Conservation (phyloP, 2,888 invertebrate genomes). For the Euproctis similis region DNA sequence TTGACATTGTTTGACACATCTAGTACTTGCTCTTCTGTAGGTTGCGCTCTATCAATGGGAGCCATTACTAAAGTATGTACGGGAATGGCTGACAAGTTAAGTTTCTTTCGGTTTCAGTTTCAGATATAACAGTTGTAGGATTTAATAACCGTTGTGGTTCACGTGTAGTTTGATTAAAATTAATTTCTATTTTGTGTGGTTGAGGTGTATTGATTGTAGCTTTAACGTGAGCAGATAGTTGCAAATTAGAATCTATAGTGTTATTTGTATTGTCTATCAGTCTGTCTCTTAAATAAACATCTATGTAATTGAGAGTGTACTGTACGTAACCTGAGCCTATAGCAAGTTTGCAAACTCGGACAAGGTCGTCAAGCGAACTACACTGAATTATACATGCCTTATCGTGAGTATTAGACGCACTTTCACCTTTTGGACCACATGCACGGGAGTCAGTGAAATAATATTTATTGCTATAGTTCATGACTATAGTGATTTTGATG, state of each 20-base stretch:
- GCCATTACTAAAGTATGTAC: background rate
- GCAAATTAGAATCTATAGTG: too few species aligned
- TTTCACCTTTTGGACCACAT: constrained; percentile 14
- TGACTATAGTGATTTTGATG: too few species aligned
- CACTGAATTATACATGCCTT: constrained; percentile 10
- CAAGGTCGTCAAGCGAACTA: background rate
- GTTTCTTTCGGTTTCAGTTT: background rate
- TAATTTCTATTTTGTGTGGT: background rate
- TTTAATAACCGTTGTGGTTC: background rate
- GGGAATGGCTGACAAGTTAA: background rate
- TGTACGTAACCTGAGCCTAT: background rate
- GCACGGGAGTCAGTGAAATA: constrained; percentile 3
- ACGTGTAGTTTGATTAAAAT: background rate
- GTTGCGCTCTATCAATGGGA: constrained; percentile 2
- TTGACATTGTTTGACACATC: constrained; percentile 2
- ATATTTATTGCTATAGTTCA: too few species aligned
- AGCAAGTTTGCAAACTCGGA: background rate
- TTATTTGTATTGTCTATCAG: too few species aligned
- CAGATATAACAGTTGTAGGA: background rate
- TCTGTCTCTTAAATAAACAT: background rate
- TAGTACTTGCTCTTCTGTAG: constrained; percentile 3
- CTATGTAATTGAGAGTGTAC: background rate
- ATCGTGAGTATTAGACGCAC: constrained; percentile 9
- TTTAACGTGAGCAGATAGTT: background rate
- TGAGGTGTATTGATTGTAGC: too few species aligned